Base-by-base conservation (phyloP, 2,113 vertebrate species). In the Tringa solitaria region DNA sequence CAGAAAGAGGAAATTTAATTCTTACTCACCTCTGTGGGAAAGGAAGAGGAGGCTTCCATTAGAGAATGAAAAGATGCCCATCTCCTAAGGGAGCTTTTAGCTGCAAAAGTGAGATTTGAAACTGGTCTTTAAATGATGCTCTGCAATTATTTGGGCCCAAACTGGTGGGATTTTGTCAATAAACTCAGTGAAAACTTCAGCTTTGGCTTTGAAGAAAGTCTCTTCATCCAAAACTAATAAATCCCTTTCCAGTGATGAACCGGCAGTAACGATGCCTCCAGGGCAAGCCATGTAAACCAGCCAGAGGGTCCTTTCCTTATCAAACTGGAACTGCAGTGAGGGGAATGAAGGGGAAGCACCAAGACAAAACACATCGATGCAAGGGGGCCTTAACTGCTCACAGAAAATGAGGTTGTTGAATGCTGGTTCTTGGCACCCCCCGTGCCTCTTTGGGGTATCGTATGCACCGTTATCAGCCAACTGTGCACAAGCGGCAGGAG, bases 311-410 rank as follows among this genome's bases (percentile, higher is more conserved):
- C 53, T 82, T 56, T 68, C 33, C 39, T 53, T 61, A 50, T 64
- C 50, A 6, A 26, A 8, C 5, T 19, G 28, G 46, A 65, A 14
- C 17, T 45, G 41, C 6, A 10, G 24, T 5, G 30, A 32, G 17
- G 17, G 27, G 60, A 11, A 35, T 39, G 45, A 19, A 61, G 17
- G 17, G 9, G 23, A 37, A 77, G 26, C 12, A 51, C 16, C 28
- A 43, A 0, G 0, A 69, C 37, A 87, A 76, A 64, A 8, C 20
- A 32, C n/a, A 10, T 2, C 0, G 0, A n/a, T 87, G 39, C 19
- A 39, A 75, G 12, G 5, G 2, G 2, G 24, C 27, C 41, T 53
- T 56, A 67, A 8, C 16, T 41, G 30, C 30, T 14, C 14, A 8
- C 4, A 54, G 33, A 33, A 79, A 46, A 83, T 14, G 1, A 24